Conservation (phyloP, 2,797 vertebrate genomes). For the Echiichthys vipera region DNA sequence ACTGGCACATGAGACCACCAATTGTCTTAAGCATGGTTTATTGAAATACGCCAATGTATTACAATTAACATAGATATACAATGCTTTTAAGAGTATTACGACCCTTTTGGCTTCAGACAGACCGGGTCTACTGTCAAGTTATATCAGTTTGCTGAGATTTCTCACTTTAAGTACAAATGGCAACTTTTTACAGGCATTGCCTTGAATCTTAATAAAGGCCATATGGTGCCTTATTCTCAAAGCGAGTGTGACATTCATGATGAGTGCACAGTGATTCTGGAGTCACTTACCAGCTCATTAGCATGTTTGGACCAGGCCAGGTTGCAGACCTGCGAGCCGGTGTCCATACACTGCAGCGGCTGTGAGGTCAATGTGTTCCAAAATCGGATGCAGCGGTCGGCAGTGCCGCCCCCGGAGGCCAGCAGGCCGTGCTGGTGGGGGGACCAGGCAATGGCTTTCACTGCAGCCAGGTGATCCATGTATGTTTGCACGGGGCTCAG, state of each 20-base stretch:
- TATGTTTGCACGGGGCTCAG: constrained; percentile 92
- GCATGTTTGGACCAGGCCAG: constrained; percentile 99
- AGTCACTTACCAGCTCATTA: constrained; percentile 90
- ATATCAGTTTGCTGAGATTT: too few relatives aligned
- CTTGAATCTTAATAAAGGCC: not conserved
- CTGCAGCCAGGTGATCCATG: constrained; percentile 93
- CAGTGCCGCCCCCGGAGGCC: constrained; percentile 92
- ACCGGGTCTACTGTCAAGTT: not conserved
- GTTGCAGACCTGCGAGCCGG: constrained; percentile 98
- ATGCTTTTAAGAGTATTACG: not conserved
- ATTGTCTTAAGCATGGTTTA: not conserved
- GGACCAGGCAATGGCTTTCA: constrained; percentile 96
- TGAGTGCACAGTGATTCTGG: not conserved
- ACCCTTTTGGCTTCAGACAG: too few relatives aligned
- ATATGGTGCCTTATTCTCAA: not conserved
- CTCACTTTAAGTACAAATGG: not conserved
- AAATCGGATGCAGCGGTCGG: constrained; percentile 95
- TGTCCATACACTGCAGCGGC: constrained; percentile 95
- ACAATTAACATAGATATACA: not conserved
- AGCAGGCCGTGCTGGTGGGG: constrained; percentile 94
- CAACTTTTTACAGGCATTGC: not conserved
- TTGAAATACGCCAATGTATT: not conserved
- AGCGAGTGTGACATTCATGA: not conserved
- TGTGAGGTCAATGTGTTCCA: constrained; percentile 96
- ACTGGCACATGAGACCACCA: not conserved